A percentile compares a stretch with the other conserved stretches of the same genome.
These are phyloP conservation scores for Polyommatus iphigenia DNA, from an alignment of 2,888 invertebrate species.

Conservation along the genomic window DNA sequence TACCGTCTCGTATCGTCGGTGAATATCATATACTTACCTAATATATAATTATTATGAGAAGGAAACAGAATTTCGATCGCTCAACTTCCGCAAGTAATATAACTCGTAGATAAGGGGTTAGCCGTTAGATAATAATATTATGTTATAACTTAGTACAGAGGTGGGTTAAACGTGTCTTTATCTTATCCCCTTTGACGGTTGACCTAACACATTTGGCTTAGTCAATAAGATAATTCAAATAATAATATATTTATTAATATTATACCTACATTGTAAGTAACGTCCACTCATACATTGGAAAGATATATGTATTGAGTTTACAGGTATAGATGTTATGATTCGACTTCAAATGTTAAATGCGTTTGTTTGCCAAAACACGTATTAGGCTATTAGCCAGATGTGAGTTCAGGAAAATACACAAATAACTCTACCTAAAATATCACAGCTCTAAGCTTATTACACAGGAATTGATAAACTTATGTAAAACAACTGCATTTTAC, in stretches of 20 bases:
- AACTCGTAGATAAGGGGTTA: no score
- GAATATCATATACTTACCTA: no score
- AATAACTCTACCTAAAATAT: neutral
- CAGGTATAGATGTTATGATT: neutral
- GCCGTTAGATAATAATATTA: no score
- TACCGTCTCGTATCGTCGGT: no score
- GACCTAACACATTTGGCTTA: neutral
- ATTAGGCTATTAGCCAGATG: neutral
- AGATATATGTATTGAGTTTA: neutral
- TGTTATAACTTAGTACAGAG: neutral
- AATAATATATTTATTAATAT: neutral
- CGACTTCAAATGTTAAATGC: neutral
- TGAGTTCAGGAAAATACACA: neutral
- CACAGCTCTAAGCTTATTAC: neutral
- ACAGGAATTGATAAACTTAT: neutral
- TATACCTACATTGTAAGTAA: neutral
- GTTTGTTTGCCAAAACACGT: slow-evolving; percentile 20
- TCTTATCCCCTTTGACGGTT: neutral
- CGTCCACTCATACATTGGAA: neutral
- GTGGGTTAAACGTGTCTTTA: neutral
- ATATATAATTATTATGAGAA: no score
- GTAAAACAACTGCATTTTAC: no score
- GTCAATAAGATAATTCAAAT: neutral
- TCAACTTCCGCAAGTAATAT: no score
- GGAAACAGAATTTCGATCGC: no score